Evolutionary conservation across 1,140 invertebrate genomes (phyloP).

Genomic region (Philotrypesis tridentata): DNA sequence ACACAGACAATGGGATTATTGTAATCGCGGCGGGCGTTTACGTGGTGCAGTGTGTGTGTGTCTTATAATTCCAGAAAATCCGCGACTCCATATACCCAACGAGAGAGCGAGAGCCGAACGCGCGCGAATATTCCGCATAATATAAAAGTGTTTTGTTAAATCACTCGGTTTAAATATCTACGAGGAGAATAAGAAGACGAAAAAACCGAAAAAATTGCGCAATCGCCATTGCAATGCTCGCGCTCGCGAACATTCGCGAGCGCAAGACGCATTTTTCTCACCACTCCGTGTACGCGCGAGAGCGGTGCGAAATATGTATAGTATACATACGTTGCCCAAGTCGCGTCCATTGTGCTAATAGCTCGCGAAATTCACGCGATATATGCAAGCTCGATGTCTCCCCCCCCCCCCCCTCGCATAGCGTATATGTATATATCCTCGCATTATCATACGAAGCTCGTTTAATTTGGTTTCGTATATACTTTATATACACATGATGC

Average conservation of each 20-base stretch:
- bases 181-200: no score
- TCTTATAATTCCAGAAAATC: background rate
- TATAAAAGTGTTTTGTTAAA: constrained; percentile 22
- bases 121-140: no score
- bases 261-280: constrained; percentile 36
- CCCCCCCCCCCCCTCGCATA: no score
- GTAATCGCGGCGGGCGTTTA: background rate
- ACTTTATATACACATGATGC: no score
- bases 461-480: constrained; percentile 25
- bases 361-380: constrained; percentile 22
- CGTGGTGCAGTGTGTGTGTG: no score
- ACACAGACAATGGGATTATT: background rate
- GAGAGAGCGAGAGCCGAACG: background rate
- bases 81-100: background rate
- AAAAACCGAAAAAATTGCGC: no score
- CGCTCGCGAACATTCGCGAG: background rate
- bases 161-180: constrained; percentile 18
- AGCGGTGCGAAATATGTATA: no score
- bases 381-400: background rate
- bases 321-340: constrained; percentile 29
- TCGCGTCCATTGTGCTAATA: constrained; percentile 29
- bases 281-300: no score
- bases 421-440: background rate
- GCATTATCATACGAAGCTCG: constrained; percentile 26
- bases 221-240: background rate